Conservation (phyloP, 1,140 invertebrate species). For the silkworm (Bombyx mori) region DNA sequence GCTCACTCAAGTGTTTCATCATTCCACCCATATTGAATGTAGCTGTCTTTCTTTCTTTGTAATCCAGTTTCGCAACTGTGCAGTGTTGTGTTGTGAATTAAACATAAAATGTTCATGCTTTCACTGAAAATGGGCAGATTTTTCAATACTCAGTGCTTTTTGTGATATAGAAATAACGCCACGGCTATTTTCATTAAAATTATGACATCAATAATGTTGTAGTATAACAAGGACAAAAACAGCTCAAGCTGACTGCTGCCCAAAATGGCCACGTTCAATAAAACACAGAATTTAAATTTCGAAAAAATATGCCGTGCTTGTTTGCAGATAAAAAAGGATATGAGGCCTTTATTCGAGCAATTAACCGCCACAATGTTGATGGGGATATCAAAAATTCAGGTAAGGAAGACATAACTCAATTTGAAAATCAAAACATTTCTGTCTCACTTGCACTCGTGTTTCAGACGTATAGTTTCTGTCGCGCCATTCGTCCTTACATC, state of each 20-base stretch:
- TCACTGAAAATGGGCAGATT: background rate
- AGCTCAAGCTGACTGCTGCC: conserved; percentile 38
- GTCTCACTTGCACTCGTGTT: conserved; percentile 42
- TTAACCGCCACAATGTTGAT: conserved; percentile 75
- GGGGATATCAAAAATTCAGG: conserved; percentile 73
- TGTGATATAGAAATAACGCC: background rate
- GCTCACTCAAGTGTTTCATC: conserved; percentile 21
- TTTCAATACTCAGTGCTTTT: background rate
- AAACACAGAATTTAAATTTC: conserved; percentile 52
- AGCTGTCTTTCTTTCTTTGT: conserved; percentile 22
- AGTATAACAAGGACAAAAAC: conserved; percentile 49
- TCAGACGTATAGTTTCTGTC: conserved; percentile 15
- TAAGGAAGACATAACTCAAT: conserved; percentile 54
- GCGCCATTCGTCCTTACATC: conserved; percentile 34
- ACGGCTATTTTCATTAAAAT: background rate
- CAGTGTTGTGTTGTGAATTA: conserved; percentile 11
- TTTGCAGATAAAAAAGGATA: conserved; percentile 74
- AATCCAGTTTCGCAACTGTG: conserved; percentile 26
- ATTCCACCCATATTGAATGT: conserved; percentile 15
- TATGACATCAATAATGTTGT: background rate
- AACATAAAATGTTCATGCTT: background rate
- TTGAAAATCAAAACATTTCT: conserved; percentile 40
- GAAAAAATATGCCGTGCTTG: conserved; percentile 76
- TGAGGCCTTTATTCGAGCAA: conserved; percentile 74
- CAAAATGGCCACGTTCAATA: conserved; percentile 61